Percentiles rank a stretch among this genome's conserved stretches.
These are phyloP conservation scores for Heloderma charlesbogerti DNA, from an alignment of 2,113 vertebrate genomes.

Conservation along the genomic window DNA sequence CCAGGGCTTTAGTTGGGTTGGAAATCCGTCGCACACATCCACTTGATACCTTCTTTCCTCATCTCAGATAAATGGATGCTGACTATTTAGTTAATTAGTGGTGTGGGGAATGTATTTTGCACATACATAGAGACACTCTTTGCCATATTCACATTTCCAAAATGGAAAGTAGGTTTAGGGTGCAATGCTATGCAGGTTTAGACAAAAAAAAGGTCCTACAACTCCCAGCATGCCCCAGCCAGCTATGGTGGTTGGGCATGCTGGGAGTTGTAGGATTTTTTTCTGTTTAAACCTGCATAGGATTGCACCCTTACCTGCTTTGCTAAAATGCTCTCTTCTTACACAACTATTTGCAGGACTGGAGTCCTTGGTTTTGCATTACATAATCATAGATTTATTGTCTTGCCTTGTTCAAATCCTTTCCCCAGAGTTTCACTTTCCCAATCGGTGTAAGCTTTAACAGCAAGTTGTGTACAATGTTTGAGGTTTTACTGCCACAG, in stretches of 20 bases:
- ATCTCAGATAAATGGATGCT: neutral
- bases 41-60: neutral
- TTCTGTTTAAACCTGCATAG: too few relatives aligned
- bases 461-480: too few relatives aligned
- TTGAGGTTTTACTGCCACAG: neutral
- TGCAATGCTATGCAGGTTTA: too few relatives aligned
- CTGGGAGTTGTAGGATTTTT: too few relatives aligned
- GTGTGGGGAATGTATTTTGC: neutral
- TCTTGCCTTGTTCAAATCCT: neutral
- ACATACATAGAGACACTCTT: neutral
- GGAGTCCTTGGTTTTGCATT: neutral
- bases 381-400: neutral
- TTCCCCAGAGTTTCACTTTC: neutral
- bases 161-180: too few relatives aligned
- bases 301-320: neutral
- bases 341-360: neutral
- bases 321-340: neutral
- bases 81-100: neutral
- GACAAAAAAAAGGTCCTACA: too few relatives aligned
- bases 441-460: neutral
- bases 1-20: neutral
- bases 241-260: too few relatives aligned
- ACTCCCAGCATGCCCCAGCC: too few relatives aligned
- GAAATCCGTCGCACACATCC: neutral
- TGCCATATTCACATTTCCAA: neutral